phyloP scores from a whole-genome alignment of 2,888 invertebrate species.

The Zaprionus bogoriensis region DNA sequence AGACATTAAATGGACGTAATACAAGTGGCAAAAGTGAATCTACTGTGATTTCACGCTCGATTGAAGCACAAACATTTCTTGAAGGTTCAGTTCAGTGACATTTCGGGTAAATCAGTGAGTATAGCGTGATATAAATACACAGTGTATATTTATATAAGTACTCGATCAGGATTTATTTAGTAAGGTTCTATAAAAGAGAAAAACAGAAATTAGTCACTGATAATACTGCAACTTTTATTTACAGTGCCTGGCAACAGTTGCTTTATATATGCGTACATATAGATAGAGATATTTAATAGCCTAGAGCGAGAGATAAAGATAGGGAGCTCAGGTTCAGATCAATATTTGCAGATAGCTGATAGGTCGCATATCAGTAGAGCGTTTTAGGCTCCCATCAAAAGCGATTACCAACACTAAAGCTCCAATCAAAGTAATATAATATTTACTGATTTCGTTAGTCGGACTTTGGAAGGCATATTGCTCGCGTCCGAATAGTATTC shows the following conservation, averaged over 20 bases:
- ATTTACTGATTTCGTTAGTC: neutral
- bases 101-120: neutral
- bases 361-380: conserved; percentile 9
- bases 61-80: conserved; percentile 2
- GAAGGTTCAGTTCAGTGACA: conserved; percentile 26
- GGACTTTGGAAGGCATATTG: neutral
- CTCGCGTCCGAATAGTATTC: conserved; percentile 10
- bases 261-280: neutral
- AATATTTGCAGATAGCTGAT: neutral
- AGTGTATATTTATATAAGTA: neutral
- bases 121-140: neutral
- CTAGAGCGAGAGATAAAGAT: neutral
- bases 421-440: neutral
- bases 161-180: neutral
- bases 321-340: neutral
- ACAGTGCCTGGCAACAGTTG: neutral
- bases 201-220: too few relatives aligned
- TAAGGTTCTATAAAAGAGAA: neutral
- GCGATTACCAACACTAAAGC: neutral
- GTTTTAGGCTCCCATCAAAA: neutral
- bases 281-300: conserved; percentile 1
- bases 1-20: conserved; percentile 31
- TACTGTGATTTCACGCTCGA: conserved; percentile 8
- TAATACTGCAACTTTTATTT: neutral
- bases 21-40: conserved; percentile 35